Evolutionary conservation across 2,888 invertebrate species (phyloP).

Genomic region (Poecilus cupreus): DNA sequence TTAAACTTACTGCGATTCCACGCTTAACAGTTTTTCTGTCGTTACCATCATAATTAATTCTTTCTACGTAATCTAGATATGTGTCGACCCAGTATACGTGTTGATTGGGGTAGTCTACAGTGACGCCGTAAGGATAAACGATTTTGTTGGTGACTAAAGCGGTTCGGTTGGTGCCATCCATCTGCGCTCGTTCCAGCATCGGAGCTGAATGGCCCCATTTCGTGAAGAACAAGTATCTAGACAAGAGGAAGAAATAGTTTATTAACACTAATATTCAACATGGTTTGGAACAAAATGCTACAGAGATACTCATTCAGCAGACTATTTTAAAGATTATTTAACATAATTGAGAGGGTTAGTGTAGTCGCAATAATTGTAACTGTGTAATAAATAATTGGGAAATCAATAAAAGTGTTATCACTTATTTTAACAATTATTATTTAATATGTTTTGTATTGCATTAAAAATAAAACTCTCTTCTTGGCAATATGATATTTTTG

Average conservation of each 20-base stretch:
- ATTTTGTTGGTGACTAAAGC: slow-evolving; percentile 81
- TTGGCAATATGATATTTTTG: too few relatives aligned
- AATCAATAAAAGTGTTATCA: too few relatives aligned
- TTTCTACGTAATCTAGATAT: slow-evolving; percentile 86
- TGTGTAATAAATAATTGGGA: too few relatives aligned
- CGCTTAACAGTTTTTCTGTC: slow-evolving; percentile 78
- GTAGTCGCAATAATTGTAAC: too few relatives aligned
- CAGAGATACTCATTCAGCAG: too few relatives aligned
- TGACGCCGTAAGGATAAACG: slow-evolving; percentile 85
- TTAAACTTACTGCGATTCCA: slow-evolving; percentile 72
- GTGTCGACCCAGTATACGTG: slow-evolving; percentile 88
- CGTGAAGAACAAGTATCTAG: slow-evolving; percentile 83
- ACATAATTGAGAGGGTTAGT: too few relatives aligned
- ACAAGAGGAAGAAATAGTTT: slow-evolving; percentile 49
- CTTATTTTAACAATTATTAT: too few relatives aligned
- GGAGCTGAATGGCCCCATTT: slow-evolving; percentile 82
- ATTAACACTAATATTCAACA: background rate
- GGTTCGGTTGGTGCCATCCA: slow-evolving; percentile 79
- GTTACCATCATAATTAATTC: slow-evolving; percentile 84
- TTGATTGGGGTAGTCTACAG: slow-evolving; percentile 82
- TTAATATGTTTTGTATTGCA: too few relatives aligned
- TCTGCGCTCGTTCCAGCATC: slow-evolving; percentile 78
- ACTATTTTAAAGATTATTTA: too few relatives aligned
- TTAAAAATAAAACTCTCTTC: too few relatives aligned
- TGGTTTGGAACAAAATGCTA: too few relatives aligned